Conservation (phyloP, 2,797 vertebrate genomes). For the Pangasius krempfi region DNA sequence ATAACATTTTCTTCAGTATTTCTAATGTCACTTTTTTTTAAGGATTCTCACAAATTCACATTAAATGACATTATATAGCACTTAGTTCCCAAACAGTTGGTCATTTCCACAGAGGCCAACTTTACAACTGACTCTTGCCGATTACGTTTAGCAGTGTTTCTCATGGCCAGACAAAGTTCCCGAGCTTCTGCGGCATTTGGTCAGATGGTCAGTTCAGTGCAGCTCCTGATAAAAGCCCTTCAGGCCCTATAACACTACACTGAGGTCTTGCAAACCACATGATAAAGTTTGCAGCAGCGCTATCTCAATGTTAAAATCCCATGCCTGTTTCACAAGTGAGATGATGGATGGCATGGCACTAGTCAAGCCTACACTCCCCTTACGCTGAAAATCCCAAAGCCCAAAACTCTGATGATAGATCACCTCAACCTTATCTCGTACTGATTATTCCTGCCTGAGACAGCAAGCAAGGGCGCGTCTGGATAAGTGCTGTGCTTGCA, state of each 20-base stretch:
- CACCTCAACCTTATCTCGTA: slow-evolving; percentile 66
- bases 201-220: slow-evolving; percentile 59
- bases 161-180: slow-evolving; percentile 27
- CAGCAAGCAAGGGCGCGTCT: slow-evolving; percentile 43
- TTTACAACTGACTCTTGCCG: slow-evolving; percentile 21
- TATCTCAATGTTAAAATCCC: slow-evolving; percentile 70
- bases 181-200: slow-evolving; percentile 37
- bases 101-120: slow-evolving; percentile 10
- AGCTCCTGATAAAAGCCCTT: slow-evolving; percentile 60
- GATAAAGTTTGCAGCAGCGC: slow-evolving; percentile 64
- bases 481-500: slow-evolving; percentile 57
- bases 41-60: neutral
- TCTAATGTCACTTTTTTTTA: neutral
- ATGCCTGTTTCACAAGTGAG: slow-evolving; percentile 71
- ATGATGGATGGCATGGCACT: slow-evolving; percentile 70
- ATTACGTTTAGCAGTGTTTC: slow-evolving; percentile 29
- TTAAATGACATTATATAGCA: too few relatives aligned
- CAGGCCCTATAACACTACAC: slow-evolving; percentile 31
- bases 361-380: slow-evolving; percentile 45
- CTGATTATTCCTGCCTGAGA: slow-evolving; percentile 67
- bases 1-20: neutral
- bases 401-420: slow-evolving; percentile 68
- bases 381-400: slow-evolving; percentile 56
- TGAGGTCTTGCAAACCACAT: slow-evolving; percentile 55
- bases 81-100: neutral